Evolutionary conservation across 2,888 invertebrate species (phyloP).

Genomic region (Odontothrips loti): DNA sequence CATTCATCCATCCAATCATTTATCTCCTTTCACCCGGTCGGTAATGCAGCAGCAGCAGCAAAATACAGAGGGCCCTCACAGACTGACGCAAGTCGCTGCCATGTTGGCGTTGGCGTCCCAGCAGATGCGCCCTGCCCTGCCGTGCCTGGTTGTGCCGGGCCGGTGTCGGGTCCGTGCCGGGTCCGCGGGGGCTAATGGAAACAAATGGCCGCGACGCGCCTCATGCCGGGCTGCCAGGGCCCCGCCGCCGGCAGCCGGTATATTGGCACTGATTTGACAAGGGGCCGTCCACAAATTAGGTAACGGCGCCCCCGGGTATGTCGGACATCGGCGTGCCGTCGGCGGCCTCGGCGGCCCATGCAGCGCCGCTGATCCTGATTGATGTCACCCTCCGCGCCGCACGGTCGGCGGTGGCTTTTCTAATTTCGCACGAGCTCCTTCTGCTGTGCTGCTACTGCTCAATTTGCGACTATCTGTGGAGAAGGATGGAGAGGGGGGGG

Average conservation of each 20-base stretch:
- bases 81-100: too few relatives aligned
- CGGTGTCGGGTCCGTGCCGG: too few relatives aligned
- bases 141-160: not conserved
- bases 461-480: constrained; percentile 6
- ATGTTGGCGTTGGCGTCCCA: too few relatives aligned
- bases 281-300: not conserved
- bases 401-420: not conserved
- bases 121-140: not conserved
- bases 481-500: not conserved
- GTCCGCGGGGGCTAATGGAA: not conserved
- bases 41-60: too few relatives aligned
- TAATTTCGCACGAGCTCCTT: not conserved
- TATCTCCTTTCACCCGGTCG: too few relatives aligned
- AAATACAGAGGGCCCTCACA: too few relatives aligned
- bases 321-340: not conserved
- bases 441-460: not conserved
- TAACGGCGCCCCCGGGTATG: not conserved
- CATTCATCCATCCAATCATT: too few relatives aligned
- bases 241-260: not conserved
- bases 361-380: constrained; percentile 4
- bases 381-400: not conserved
- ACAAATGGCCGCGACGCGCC: not conserved
- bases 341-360: not conserved
- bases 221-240: too few relatives aligned
- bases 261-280: not conserved